Evolutionary conservation across 2,888 invertebrate species (phyloP).

Genomic region (Blera fallax): DNA sequence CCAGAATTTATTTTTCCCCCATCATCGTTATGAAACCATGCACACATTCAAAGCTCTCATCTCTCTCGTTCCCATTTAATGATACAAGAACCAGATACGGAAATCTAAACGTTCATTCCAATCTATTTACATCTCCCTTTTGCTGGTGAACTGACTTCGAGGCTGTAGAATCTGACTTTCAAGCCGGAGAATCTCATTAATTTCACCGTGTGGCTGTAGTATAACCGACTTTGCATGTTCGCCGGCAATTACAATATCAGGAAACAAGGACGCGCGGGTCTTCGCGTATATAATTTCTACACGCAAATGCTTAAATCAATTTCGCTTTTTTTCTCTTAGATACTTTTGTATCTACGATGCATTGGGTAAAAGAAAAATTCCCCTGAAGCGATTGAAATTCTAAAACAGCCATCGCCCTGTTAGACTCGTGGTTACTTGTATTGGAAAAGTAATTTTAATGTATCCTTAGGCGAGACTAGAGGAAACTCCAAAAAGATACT

Average conservation of each 20-base stretch:
- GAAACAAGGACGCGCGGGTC: constrained; percentile 28
- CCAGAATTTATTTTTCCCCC: not conserved
- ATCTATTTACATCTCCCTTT: not conserved
- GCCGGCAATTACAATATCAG: constrained; percentile 37
- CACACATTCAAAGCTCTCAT: not conserved
- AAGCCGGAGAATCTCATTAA: constrained; percentile 23
- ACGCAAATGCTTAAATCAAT: constrained; percentile 29
- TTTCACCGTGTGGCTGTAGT: not conserved
- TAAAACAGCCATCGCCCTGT: constrained; percentile 7
- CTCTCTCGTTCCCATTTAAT: not conserved
- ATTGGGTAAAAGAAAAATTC: not conserved
- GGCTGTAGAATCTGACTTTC: not conserved
- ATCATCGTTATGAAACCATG: not conserved
- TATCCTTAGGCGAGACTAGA: not conserved
- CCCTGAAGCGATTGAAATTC: not conserved
- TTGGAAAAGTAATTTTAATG: constrained; percentile 3
- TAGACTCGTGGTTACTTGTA: not conserved
- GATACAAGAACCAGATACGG: constrained; percentile 4
- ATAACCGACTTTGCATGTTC: constrained; percentile 44
- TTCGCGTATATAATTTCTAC: constrained; percentile 16
- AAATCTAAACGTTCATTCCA: constrained; percentile 17
- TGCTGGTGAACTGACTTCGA: not conserved
- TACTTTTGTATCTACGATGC: not conserved
- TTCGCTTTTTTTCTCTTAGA: constrained; percentile 15
- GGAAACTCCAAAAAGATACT: not conserved